Evolutionary conservation across 1,140 invertebrate genomes (phyloP), one percentile per base, ranked within the genome.

Genomic region (Dufourea novaeangliae): DNA sequence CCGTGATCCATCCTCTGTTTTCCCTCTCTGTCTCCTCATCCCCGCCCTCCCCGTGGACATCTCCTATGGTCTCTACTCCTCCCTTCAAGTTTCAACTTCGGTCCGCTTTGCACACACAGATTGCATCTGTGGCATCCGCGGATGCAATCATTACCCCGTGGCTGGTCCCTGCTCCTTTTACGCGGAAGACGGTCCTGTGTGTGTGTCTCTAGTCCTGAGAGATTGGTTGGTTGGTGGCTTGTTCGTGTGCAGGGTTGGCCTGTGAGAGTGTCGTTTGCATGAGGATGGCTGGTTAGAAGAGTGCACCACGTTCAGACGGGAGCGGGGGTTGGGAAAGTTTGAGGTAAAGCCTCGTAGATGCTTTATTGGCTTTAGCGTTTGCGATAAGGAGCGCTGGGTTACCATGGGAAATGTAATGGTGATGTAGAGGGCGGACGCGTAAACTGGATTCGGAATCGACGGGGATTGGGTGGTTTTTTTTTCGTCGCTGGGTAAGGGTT

Each of bases 41-140:
- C 12, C 41, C n/a, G 50, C 17, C 44, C 14, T 57, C 25, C 27
- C 66, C 52, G 39, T 32, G 29, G 37, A 10, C 22, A 20, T 72
- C 72, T 68, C 41, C 61, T 59, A 27, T 1, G 27, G 67, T 20
- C 25, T 17, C 34, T n/a, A n/a, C 68, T 68, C 71, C 82, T 25
- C 44, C 67, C 64, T 75, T 75, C 56, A 84, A 84, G 87, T 62
- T 57, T 57, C 80, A 83, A 83, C 82, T 84, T 83, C 54, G 72
- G 76, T 64, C 86, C 83, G 87, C 87, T 90, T 90, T 90, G 85
- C 90, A 90, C 88, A 90, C 88, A 89, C 89, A 90, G 88, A 88
- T 90, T 90, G 89, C 88, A 88, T 88, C 80, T 78, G 77, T 88
- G 83, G 85, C 86, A 88, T 88, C 83, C 84, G 87, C 83, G 82